Percentiles rank a stretch among this genome's conserved stretches.
phyloP scores from a whole-genome alignment of 2,797 vertebrate genomes.

The Ceryle rudis region DNA sequence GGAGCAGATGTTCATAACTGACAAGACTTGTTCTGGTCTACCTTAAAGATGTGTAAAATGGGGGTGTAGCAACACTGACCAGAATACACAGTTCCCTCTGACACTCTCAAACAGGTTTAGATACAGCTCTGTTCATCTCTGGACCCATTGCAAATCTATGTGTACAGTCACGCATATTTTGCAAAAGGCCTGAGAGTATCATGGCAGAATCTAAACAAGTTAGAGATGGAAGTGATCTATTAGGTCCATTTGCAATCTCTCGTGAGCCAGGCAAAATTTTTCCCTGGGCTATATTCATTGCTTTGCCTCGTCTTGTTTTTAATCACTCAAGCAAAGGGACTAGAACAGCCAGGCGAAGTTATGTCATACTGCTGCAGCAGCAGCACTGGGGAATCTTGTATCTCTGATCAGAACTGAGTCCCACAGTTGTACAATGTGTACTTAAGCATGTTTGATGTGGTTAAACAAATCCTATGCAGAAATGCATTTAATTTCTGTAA shows the following conservation, averaged over 20 bases:
- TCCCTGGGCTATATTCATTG: conserved; percentile 25
- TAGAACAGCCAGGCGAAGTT: conserved; percentile 10
- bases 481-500: conserved; percentile 60
- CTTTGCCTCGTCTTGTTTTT: conserved; percentile 45
- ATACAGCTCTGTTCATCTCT: not conserved
- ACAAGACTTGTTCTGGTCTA: not conserved
- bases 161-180: not conserved
- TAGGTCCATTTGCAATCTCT: conserved; percentile 12
- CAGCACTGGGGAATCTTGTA: not conserved
- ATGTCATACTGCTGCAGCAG: conserved; percentile 30
- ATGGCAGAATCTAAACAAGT: conserved; percentile 6
- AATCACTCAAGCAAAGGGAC: conserved; percentile 50
- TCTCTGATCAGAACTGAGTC: conserved; percentile 20
- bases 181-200: conserved; percentile 3
- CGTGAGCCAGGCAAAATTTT: conserved; percentile 6
- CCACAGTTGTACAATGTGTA: conserved; percentile 6
- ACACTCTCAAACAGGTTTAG: not conserved
- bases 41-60: not conserved
- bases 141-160: not conserved
- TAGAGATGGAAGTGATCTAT: conserved; percentile 32
- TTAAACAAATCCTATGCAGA: conserved; percentile 62
- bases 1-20: not conserved
- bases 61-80: not conserved
- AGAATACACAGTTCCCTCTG: not conserved
- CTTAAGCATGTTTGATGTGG: conserved; percentile 36